Evolutionary conservation across 1,140 invertebrate genomes (phyloP), one percentile per base, ranked within the genome.

Genomic region (Zaprionus lachaisei): DNA sequence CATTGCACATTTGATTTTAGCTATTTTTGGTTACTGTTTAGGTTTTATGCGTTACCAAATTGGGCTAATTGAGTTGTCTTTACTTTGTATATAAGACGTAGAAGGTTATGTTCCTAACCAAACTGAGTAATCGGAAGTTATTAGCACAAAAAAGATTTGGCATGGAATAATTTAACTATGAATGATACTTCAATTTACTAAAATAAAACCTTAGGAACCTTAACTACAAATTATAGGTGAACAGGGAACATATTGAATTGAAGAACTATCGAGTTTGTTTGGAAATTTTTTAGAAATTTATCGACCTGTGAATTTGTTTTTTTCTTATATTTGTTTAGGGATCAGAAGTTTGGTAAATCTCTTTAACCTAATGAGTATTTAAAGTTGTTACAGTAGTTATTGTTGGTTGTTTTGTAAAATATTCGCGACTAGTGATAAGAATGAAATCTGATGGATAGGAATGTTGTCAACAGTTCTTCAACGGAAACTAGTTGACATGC

Each of bases 11-110:
- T 24, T 22, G 3, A 4, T 57, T 71, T 37, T 22, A 56, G 56
- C 55, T 55, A 37, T 28, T 20, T 38, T 37, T 54, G 44, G 20
- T 9, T 7, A 26, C 56, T 74, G 17, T 54, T 72, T 57, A 26
- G 31, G 41, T 22, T 38, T 49, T 60, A 66, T 55, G 44, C 4
- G 41, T 41, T 54, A 31, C 41, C 55, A n/a, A 58, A 38, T 51
- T 54, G 28, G 28, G 22, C 15, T 51, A 60, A 60, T 60, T 60
- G 57, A 60, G n/a, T 24, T 51, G 4, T 17, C 44, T 9, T 17
- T 4, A 6, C n/a, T 12, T 34, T 34, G 31, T 49, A 5, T 41
- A 41, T 41, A 41, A n/a, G 38, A 4, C 5, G 11, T 11, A 34
- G 3, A 34, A 34, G 31, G 31, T 34, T 41, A 5, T 41, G 38